Percentiles rank a stretch among this genome's conserved stretches.
Evolutionary conservation across 2,113 vertebrate species (phyloP).

Genomic region (Accipiter cooperii): DNA sequence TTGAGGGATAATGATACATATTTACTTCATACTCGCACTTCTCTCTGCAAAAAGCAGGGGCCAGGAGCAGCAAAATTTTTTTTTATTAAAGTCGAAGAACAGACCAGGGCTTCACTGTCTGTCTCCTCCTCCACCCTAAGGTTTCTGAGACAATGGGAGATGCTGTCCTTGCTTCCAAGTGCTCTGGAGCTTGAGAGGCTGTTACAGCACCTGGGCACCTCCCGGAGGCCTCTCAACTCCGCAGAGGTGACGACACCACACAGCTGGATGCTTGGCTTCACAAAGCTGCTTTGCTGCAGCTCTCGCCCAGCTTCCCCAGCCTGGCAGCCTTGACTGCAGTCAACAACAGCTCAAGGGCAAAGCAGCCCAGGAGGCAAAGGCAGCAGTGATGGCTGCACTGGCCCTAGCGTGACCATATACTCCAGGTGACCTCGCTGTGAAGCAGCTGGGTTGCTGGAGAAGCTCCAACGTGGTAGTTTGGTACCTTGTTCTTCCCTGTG

Average conservation of each 20-base stretch:
- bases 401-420: fast-evolving
- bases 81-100: neutral
- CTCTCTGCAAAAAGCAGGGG: neutral
- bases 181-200: fast-evolving
- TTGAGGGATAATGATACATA: neutral
- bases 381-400: neutral
- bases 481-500: neutral
- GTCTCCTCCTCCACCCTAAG: neutral
- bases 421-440: neutral
- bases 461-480: neutral
- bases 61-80: neutral
- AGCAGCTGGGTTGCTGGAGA: neutral
- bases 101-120: neutral
- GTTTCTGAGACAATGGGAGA: neutral
- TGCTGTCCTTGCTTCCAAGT: neutral
- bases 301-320: neutral
- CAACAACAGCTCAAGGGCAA: neutral
- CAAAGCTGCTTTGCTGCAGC: neutral
- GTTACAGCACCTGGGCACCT: neutral
- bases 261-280: neutral
- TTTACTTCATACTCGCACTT: neutral
- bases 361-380: neutral
- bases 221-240: neutral
- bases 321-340: neutral
- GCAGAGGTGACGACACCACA: fast-evolving